A percentile compares a stretch with the other conserved stretches of the same genome.
phyloP scores from a whole-genome alignment of 2,888 invertebrate genomes.

The Microchrysa polita region DNA sequence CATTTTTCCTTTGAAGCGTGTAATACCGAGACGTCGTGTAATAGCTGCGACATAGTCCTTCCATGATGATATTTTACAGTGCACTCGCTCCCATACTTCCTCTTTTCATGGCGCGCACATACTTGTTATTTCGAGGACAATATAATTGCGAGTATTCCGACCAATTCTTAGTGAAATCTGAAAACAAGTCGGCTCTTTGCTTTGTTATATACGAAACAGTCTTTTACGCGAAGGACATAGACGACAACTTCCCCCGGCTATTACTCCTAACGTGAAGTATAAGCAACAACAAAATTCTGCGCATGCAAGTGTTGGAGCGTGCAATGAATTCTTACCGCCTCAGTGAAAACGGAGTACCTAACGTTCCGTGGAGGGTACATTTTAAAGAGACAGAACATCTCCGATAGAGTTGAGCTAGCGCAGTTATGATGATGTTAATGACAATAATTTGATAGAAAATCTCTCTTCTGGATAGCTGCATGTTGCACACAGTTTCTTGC shows the following conservation, averaged over 20 bases:
- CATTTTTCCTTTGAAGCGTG: slow-evolving; percentile 39
- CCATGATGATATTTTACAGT: background rate
- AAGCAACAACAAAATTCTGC: slow-evolving; percentile 9
- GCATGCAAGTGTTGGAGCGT: slow-evolving; percentile 45
- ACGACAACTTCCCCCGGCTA: background rate
- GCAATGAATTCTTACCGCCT: slow-evolving; percentile 19
- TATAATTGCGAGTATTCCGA: slow-evolving; percentile 45
- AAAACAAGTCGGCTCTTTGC: slow-evolving; percentile 16
- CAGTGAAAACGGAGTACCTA: background rate
- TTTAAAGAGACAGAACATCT: background rate
- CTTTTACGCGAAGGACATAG: background rate
- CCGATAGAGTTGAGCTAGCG: background rate
- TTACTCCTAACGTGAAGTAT: background rate
- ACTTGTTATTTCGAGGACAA: slow-evolving; percentile 43
- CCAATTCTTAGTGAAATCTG: slow-evolving; percentile 5
- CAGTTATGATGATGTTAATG: slow-evolving; percentile 10
- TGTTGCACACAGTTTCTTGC: too few relatives aligned
- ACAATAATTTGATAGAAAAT: slow-evolving; percentile 19
- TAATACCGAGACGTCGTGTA: too few relatives aligned
- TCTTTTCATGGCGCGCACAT: too few relatives aligned
- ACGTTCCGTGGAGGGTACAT: background rate
- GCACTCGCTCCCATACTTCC: background rate
- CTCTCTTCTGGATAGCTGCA: too few relatives aligned
- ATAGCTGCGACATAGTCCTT: slow-evolving; percentile 22
- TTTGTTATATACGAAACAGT: slow-evolving; percentile 29